A percentile compares a stretch with the other conserved stretches of the same genome.
These are phyloP conservation scores for Patiria pectinifera DNA, from an alignment of 53 echinoderm and acorn worm genomes.

Conservation along the genomic window DNA sequence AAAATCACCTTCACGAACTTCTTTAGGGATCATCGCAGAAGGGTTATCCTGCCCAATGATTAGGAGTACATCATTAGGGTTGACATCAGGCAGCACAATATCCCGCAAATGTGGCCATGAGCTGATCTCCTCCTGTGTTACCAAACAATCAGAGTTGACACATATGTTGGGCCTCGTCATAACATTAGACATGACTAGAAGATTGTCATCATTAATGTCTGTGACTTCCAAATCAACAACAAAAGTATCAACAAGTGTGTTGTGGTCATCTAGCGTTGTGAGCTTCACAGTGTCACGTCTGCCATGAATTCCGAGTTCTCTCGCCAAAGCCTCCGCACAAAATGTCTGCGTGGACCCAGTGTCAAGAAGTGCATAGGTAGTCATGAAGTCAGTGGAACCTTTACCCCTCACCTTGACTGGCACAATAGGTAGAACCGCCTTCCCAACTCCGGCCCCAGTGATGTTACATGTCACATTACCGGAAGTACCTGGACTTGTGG, in stretches of 20 bases:
- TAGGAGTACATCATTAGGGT: constrained; percentile 35
- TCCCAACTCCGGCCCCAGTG: constrained; percentile 63
- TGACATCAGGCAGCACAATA: constrained; percentile 50
- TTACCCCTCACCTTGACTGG: constrained; percentile 35
- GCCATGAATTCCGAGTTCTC: neutral
- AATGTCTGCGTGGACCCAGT: constrained; percentile 35
- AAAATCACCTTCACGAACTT: constrained; percentile 30
- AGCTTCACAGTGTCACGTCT: constrained; percentile 35
- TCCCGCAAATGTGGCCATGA: constrained; percentile 49
- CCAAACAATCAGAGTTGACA: constrained; percentile 32
- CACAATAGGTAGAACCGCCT: constrained; percentile 46
- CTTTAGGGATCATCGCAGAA: constrained; percentile 62
- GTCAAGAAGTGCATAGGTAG: constrained; percentile 55
- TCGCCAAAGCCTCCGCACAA: no score
- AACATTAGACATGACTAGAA: constrained; percentile 46
- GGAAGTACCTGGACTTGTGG: constrained; percentile 54
- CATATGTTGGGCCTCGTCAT: constrained; percentile 43
- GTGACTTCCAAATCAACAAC: constrained; percentile 35
- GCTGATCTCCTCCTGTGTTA: constrained; percentile 37
- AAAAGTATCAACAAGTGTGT: constrained; percentile 11
- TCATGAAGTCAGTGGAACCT: constrained; percentile 10
- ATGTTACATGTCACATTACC: constrained; percentile 12
- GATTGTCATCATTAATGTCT: constrained; percentile 18
- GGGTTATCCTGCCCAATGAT: constrained; percentile 73
- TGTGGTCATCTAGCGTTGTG: constrained; percentile 41